These are phyloP conservation scores for Micrasema minimum DNA, from an alignment of 1,140 invertebrate species.

Conservation along the genomic window DNA sequence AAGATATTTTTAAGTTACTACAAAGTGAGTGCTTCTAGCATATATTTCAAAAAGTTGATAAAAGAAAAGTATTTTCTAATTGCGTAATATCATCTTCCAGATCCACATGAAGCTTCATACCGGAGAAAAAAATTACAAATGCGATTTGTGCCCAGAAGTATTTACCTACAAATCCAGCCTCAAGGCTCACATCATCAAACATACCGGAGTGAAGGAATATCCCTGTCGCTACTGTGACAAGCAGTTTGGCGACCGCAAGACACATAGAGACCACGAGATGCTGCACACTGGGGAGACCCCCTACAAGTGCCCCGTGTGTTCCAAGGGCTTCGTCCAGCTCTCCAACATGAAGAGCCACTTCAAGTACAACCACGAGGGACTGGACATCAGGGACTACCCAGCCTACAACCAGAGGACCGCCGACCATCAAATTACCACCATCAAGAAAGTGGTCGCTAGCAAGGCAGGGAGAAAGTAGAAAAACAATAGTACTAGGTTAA, in stretches of 20 bases:
- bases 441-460: no score
- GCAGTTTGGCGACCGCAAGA: slow-evolving; percentile 53
- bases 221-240: slow-evolving; percentile 60
- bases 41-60: no score
- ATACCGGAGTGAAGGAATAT: slow-evolving; percentile 57
- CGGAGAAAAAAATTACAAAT: slow-evolving; percentile 43
- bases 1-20: no score
- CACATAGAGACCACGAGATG: slow-evolving; percentile 58
- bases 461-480: no score
- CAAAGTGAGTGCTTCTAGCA: no score
- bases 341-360: slow-evolving; percentile 55
- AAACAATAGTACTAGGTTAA: no score
- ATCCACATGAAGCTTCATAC: slow-evolving; percentile 47
- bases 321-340: slow-evolving; percentile 61
- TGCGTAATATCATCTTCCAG: slow-evolving; percentile 35
- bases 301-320: slow-evolving; percentile 65
- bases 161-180: slow-evolving; percentile 35
- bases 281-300: slow-evolving; percentile 67
- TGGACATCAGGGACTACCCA: slow-evolving; percentile 35
- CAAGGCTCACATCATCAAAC: slow-evolving; percentile 46
- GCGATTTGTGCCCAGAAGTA: slow-evolving; percentile 36
- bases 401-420: slow-evolving; percentile 31
- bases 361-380: slow-evolving; percentile 48
- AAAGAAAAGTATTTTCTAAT: no score
- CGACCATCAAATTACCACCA: no score